Percentiles rank a stretch among this genome's conserved stretches.
Conservation (phyloP, 2,888 invertebrate species). For the Trichogramma evanescens region DNA sequence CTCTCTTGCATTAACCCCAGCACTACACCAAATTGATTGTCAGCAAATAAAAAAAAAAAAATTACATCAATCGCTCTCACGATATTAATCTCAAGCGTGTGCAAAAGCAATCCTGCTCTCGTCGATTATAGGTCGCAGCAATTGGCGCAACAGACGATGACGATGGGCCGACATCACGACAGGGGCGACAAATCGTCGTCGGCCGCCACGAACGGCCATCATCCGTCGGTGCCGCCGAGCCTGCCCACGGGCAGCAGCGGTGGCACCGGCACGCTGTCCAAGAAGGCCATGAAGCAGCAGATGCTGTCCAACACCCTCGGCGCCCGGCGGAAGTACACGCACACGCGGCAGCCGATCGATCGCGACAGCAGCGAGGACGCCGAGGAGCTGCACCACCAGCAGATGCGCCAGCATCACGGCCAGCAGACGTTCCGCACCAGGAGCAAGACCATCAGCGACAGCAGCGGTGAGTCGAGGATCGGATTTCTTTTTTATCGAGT, state of each 20-base stretch:
- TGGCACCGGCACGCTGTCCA: slow-evolving; percentile 52
- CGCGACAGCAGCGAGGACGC: slow-evolving; percentile 74
- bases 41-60: too few relatives aligned
- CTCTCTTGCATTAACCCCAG: too few relatives aligned
- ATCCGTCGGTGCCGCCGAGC: slow-evolving; percentile 19
- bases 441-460: slow-evolving; percentile 87
- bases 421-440: slow-evolving; percentile 52
- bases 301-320: slow-evolving; percentile 53
- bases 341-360: slow-evolving; percentile 62
- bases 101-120: too few relatives aligned
- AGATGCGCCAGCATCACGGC: slow-evolving; percentile 30
- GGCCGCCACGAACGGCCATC: not conserved
- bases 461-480: slow-evolving; percentile 54
- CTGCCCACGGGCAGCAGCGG: not conserved
- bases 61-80: too few relatives aligned
- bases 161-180: slow-evolving; percentile 41
- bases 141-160: slow-evolving; percentile 36
- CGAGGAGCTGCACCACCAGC: slow-evolving; percentile 58
- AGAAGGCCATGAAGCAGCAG: slow-evolving; percentile 77
- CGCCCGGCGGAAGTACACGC: slow-evolving; percentile 40
- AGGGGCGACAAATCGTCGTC: slow-evolving; percentile 40
- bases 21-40: too few relatives aligned
- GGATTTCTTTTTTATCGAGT: not conserved
- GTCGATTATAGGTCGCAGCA: slow-evolving; percentile 8
- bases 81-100: too few relatives aligned